Evolutionary conservation across 1,140 invertebrate genomes (phyloP).

Genomic region (Adoxophyes honmai): DNA sequence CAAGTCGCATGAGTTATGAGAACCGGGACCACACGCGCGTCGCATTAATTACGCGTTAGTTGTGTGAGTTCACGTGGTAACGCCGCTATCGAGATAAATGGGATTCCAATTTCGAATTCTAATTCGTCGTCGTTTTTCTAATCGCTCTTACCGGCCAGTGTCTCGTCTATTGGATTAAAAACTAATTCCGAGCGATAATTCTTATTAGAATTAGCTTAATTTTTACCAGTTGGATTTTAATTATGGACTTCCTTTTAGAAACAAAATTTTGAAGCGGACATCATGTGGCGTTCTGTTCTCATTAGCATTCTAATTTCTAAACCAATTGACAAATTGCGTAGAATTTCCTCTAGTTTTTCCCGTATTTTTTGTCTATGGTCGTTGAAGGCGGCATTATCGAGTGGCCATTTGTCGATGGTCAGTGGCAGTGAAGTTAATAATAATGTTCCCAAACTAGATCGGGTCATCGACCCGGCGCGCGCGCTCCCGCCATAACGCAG

Average conservation of each 20-base stretch:
- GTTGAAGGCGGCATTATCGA: conserved; percentile 21
- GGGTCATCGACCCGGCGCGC: conserved; percentile 65
- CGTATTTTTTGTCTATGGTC: neutral
- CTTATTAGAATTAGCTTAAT: neutral
- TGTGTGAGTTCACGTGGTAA: conserved; percentile 23
- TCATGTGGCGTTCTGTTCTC: conserved; percentile 14
- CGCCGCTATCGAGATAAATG: conserved; percentile 16
- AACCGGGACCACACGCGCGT: conserved; percentile 63
- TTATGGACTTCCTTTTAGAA: neutral
- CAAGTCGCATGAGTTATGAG: conserved; percentile 72
- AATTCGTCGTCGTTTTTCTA: neutral
- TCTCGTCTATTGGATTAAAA: too few species aligned
- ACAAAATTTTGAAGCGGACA: neutral
- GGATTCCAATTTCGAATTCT: conserved; percentile 3
- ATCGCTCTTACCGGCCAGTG: too few species aligned
- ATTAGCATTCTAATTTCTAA: conserved; percentile 9
- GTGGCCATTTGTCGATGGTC: conserved; percentile 40
- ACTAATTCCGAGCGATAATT: neutral
- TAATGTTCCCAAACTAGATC: conserved; percentile 74
- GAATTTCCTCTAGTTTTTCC: neutral
- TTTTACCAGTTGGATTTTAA: too few species aligned
- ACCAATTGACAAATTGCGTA: neutral
- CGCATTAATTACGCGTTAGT: conserved; percentile 58
- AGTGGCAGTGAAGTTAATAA: conserved; percentile 60
- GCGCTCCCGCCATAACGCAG: conserved; percentile 36